Evolutionary conservation across 2,888 invertebrate species (phyloP), one percentile per base, ranked within the genome.

Genomic region (Troides helena): DNA sequence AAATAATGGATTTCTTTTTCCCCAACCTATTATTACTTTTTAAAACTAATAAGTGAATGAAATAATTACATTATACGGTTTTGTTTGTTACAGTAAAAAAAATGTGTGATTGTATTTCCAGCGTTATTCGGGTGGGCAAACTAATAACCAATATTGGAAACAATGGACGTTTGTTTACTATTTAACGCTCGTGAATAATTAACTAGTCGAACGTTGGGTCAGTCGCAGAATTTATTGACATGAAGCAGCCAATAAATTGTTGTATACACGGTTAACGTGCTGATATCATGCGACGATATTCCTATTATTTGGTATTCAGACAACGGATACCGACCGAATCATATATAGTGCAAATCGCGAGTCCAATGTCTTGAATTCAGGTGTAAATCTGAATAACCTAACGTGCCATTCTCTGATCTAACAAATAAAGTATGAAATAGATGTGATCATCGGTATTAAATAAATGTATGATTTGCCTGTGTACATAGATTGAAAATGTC

Each of bases 321-420:
- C 65, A 23, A 12, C 62, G 21, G 66, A 66, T 65, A 71, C 69
- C 63, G 66, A 71, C 68, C 63, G 68, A 70, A 74, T 76, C 74
- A 74, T 77, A 70, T 72, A 79, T 77, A 74, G 72, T 77, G 76
- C 75, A 68, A 71, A 73, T 36, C 60, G 72, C 30, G 12, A 23
- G 3, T 57, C 36, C 72, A 72, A 76, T 75, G 69, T 77, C 77
- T 75, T 76, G 77, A 73, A 79, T 78, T 76, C 75, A n/a, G 53
- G 53, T 53, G 6, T n/a, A 53, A n/a, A 7, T 18, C 53, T 53
- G n/a, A 53, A 53, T n/a, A 53, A 53, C 6, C 4, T n/a, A 5
- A 6, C 5, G 6, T 53, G n/a, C n/a, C n/a, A n/a, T 18, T n/a
- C 6, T n/a, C 10, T 2, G 53, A n/a, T 14, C 12, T n/a, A 53